phyloP scores from a whole-genome alignment of 2,113 vertebrate species.

The Vidua macroura region DNA sequence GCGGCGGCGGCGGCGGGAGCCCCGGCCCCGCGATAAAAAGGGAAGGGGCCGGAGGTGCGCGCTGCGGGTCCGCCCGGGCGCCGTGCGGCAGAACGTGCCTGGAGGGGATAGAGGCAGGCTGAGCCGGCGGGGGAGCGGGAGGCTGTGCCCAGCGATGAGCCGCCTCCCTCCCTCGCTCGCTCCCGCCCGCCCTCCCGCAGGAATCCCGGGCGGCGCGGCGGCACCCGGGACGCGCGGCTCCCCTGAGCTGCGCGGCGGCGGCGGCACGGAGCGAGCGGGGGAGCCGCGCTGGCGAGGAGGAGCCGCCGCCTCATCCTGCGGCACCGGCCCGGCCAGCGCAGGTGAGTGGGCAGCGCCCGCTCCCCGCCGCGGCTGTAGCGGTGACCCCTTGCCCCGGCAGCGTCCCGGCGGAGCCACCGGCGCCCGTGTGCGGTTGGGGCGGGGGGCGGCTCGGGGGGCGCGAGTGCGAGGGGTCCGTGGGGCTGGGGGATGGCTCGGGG shows the following conservation, averaged over 20 bases:
- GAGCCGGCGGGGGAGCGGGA: neutral
- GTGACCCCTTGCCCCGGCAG: neutral
- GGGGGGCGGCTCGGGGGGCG: too few species aligned
- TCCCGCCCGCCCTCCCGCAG: neutral
- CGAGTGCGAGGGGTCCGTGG: neutral
- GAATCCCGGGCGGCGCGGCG: neutral
- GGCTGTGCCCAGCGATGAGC: neutral
- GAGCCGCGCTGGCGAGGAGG: neutral
- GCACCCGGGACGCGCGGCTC: conserved; percentile 10
- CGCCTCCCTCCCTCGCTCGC: neutral
- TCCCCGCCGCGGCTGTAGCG: neutral
- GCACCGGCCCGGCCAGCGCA: conserved; percentile 23
- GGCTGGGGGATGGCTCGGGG: too few species aligned
- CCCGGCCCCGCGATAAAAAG: neutral
- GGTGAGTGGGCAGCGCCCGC: neutral
- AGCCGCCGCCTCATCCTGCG: conserved; percentile 33
- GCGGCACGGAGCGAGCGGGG: neutral
- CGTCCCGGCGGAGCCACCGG: neutral
- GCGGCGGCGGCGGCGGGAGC: neutral
- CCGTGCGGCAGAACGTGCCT: neutral
- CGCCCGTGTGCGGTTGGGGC: too few species aligned
- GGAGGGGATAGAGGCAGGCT: neutral
- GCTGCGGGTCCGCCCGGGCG: neutral
- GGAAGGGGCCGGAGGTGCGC: neutral
- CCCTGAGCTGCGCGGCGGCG: neutral